Conservation (phyloP, 2,797 vertebrate species). For the Philypnodon macrostomus region DNA sequence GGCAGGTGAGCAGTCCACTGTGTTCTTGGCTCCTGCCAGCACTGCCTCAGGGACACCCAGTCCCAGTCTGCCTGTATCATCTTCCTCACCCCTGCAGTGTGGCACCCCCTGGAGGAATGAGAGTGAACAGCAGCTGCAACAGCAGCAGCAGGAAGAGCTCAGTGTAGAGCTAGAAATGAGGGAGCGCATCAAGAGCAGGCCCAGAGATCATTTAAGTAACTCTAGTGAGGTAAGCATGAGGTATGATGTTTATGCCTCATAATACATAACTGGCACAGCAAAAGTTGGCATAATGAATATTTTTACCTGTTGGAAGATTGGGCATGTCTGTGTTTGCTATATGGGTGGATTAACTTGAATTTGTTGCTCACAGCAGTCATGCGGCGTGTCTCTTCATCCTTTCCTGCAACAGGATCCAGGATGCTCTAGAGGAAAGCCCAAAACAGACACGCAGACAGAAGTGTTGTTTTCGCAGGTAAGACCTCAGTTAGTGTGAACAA, state of each 20-base stretch:
- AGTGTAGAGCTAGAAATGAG: slow-evolving; percentile 80
- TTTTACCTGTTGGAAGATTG: too few relatives aligned
- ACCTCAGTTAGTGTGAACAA: slow-evolving; percentile 7
- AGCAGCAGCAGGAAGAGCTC: slow-evolving; percentile 71
- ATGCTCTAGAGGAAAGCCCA: slow-evolving; percentile 50
- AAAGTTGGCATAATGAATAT: too few relatives aligned
- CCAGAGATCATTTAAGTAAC: slow-evolving; percentile 57
- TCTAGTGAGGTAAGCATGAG: slow-evolving; percentile 52
- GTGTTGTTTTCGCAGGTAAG: slow-evolving; percentile 69
- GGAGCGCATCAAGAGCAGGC: slow-evolving; percentile 78
- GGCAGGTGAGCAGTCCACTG: slow-evolving; percentile 56
- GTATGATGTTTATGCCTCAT: too few relatives aligned
- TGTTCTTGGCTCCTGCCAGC: slow-evolving; percentile 66
- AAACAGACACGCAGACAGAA: slow-evolving; percentile 49
- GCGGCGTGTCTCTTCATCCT: slow-evolving; percentile 73
- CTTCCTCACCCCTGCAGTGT: slow-evolving; percentile 64
- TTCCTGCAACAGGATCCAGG: slow-evolving; percentile 82
- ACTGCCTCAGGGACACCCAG: slow-evolving; percentile 70
- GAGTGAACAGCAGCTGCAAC: slow-evolving; percentile 68
- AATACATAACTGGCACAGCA: too few relatives aligned
- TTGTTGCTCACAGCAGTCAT: slow-evolving; percentile 48
- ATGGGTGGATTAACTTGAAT: too few relatives aligned
- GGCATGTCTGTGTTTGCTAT: too few relatives aligned
- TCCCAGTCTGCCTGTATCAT: slow-evolving; percentile 73
- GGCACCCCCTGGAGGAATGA: slow-evolving; percentile 68